Base-by-base conservation (phyloP, 2,113 vertebrate genomes). In the Microcebus ravelobensis region DNA sequence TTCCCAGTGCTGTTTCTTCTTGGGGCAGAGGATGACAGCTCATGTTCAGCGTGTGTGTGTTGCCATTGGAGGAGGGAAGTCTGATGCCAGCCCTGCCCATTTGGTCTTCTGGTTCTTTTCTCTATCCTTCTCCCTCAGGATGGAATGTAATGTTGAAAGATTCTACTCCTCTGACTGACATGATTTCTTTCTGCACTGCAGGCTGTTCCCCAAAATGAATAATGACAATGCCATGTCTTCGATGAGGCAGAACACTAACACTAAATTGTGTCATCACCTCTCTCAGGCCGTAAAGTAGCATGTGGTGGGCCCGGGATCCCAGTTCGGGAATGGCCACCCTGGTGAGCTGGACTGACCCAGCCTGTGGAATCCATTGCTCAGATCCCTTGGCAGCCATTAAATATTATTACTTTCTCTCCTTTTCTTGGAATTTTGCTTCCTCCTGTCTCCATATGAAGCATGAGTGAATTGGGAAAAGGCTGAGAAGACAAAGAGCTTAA, bases 211-310 rank as follows among this genome's bases (percentile, higher is more conserved):
- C 96, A 97, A 97, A 99, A 99, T 99, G 98, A 99, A 98, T 99
- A 99, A 99, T 99, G 98, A 98, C 98, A 99, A 98, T 98, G 99
- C 99, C 99, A 98, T 99, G 99, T 99, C 99, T 98, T 98, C 98
- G 93, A 98, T 98, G 98, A 98, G 97, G 98, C 98, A 98, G 98
- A 99, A 99, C 99, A 99, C 98, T 98, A 99, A 98, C 98, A 98
- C 99, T 99, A 99, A 99, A 99, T 99, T 99, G 99, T 99, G 99
- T 99, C 99, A 99, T 99, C 99, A 84, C 99, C 98, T 98, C 98
- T 97, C 98, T 98, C 98, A 98, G 97, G 98, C 98, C 92, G 97
- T 99, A 98, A 99, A 99, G 99, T 99, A 99, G 98, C 97, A 90
- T 92, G 97, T 93, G 97, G 97, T 94, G 98, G 98, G 98, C 98